Conservation (phyloP, 2,797 vertebrate species). For the Cygnus olor region DNA sequence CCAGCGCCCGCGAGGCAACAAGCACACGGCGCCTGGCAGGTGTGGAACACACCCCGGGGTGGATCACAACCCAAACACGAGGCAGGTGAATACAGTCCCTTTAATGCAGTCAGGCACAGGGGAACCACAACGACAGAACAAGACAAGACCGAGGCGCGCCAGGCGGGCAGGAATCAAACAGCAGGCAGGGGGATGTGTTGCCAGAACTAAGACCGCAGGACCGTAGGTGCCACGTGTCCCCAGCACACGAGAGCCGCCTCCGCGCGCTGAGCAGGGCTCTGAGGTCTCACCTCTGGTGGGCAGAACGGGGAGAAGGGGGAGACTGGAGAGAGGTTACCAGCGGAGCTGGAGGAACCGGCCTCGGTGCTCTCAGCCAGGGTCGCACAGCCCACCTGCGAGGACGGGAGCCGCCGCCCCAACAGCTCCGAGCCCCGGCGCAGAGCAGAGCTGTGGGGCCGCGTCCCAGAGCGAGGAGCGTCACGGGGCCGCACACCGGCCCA, state of each 20-base stretch:
- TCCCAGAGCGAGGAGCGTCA: not conserved
- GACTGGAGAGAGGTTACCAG: not conserved
- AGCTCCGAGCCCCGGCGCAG: not conserved
- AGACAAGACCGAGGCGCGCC: not conserved
- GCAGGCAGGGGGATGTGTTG: rapidly evolving
- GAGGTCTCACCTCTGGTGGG: not conserved
- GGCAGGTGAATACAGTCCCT: not conserved
- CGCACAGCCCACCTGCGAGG: not conserved
- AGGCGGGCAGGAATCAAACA: not conserved
- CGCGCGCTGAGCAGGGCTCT: not conserved
- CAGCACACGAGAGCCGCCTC: not conserved
- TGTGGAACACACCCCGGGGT: not conserved
- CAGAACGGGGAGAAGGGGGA: not conserved
- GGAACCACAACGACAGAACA: not conserved
- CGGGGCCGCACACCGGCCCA: not conserved
- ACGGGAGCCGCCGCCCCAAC: not conserved
- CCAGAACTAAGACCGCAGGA: not conserved
- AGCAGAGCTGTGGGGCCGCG: not conserved
- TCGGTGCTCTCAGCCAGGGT: not conserved
- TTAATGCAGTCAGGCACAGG: slow-evolving; percentile 44
- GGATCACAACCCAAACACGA: not conserved
- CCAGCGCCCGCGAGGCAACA: rapidly evolving
- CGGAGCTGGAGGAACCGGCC: not conserved
- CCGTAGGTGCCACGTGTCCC: rapidly evolving
- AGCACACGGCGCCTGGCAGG: rapidly evolving